phyloP scores from a whole-genome alignment of 2,113 vertebrate genomes.

The Hydrochoerus hydrochaeris region DNA sequence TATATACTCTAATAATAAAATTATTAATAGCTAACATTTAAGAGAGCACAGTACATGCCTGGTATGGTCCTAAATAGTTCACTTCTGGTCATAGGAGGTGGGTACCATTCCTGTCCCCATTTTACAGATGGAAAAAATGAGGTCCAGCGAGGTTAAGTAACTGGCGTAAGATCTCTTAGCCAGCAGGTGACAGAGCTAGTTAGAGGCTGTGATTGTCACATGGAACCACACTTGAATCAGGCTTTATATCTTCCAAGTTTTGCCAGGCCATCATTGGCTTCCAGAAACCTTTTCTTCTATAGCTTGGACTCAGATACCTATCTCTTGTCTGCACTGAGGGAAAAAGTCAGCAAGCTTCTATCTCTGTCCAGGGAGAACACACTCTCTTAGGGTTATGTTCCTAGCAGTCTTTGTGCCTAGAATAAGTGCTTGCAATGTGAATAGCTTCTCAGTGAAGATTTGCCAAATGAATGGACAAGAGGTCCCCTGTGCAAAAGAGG shows the following conservation, averaged over 20 bases:
- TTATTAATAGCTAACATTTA: neutral
- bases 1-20: neutral
- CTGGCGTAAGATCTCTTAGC: neutral
- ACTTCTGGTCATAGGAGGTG: neutral
- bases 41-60: neutral
- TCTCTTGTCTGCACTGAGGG: neutral
- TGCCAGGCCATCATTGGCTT: neutral
- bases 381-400: neutral
- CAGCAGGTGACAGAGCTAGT: slow-evolving; percentile 74
- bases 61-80: neutral
- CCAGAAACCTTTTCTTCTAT: neutral
- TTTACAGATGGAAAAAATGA: slow-evolving; percentile 21
- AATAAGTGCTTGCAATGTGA: neutral
- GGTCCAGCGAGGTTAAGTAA: neutral
- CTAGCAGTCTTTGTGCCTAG: neutral
- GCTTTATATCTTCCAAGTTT: neutral
- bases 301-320: neutral
- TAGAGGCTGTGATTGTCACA: neutral
- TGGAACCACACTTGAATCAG: neutral
- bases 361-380: neutral
- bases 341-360: neutral
- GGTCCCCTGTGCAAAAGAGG: neutral
- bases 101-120: neutral
- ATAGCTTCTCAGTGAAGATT: neutral
- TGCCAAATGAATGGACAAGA: neutral